Evolutionary conservation across 64 coral and sea anemone genomes (phyloP), one percentile per base, ranked within the genome.

Genomic region (Pachyseris speciosa): DNA sequence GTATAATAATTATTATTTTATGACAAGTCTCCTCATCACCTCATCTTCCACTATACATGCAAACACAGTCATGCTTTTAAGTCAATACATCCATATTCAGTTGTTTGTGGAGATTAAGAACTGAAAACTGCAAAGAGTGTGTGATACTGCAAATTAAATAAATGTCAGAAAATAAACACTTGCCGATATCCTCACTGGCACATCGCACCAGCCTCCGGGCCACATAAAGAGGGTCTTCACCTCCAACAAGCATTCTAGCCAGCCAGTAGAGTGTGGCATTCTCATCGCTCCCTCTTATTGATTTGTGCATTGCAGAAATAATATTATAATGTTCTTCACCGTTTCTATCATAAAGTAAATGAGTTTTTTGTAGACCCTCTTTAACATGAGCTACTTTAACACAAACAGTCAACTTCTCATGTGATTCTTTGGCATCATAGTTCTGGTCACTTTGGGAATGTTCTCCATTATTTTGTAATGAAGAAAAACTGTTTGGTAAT

Each of bases 181-280:
- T 87, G 93, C 97, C 97, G 59, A 99, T 87, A 85, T 99, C 97
- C 92, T 99, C 97, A 87, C 97, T 99, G n/a, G 97, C 97, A 84
- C 83, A 92, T 81, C 94, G 84, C 16, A 99, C 97, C 47, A 99
- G 73, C 26, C 97, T 51, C 17, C 97, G 81, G 17, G 97, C 97
- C 75, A 99, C 64, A 83, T 87, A 99, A 6, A 99, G 53, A 19
- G 97, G 97, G 16, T 95, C 90, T 49, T 99, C 97, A 33, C 97
- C 97, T 32, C 93, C 97, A 43, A 85, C 74, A 15, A 99, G 90
- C 93, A 99, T 99, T 41, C 97, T 89, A 4, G 93, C 97, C 29
- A 99, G 72, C 97, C 97, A 99, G 53, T 99, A 99, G 13, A 99
- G 74, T 55, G 97, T 71, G 9, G 97, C 97, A 91, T 95, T 99